Evolutionary conservation across 2,888 invertebrate genomes (phyloP), one percentile per base, ranked within the genome.

Genomic region (Cinara cedri): DNA sequence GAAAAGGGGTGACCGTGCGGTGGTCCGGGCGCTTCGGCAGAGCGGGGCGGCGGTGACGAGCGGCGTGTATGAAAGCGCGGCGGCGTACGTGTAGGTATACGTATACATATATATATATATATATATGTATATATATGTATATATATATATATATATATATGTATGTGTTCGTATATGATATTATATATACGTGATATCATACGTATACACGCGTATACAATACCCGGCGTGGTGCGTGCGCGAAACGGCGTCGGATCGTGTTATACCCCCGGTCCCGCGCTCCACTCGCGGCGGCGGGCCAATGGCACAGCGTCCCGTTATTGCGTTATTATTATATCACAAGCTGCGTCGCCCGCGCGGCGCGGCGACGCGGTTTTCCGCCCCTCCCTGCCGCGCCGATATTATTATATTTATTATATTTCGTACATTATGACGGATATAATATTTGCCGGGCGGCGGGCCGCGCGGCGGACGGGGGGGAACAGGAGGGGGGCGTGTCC

Each of bases 241-340:
- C n/a, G 55, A 42, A 26, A 14, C 42, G 54, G 51, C 34, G 49
- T 24, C 54, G n/a, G n/a, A 19, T 51, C 0, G 70, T n/a, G 26
- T 26, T 11, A 14, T 42, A 8, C 62, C 72, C 26, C 60, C 60
- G 49, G n/a, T 46, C 70, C n/a, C 34, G 54, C 68, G 68, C 57
- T 55, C 16, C 72, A 13, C 75, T 76, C 66, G n/a, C n/a, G n/a
- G n/a, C n/a, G n/a, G n/a, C n/a, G n/a, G 76, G 49, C 78, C 78
- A 78, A 78, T 78, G 34, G 74, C 74, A 42, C 42, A 21, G 44
- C 74, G 66, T 49, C 24, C 65, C 63, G 74, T 54, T 75, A 75
- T 75, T 76, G 44, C 63, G 63, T 70, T 70, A 55, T 70, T 70
- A 55, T 19, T 51, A 68, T 68, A 68, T 42, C 42, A n/a, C 42